Percentiles rank a stretch among this genome's conserved stretches.
These are phyloP conservation scores for Drosophila arizonae DNA, from an alignment of 1,140 invertebrate genomes.

Conservation along the genomic window DNA sequence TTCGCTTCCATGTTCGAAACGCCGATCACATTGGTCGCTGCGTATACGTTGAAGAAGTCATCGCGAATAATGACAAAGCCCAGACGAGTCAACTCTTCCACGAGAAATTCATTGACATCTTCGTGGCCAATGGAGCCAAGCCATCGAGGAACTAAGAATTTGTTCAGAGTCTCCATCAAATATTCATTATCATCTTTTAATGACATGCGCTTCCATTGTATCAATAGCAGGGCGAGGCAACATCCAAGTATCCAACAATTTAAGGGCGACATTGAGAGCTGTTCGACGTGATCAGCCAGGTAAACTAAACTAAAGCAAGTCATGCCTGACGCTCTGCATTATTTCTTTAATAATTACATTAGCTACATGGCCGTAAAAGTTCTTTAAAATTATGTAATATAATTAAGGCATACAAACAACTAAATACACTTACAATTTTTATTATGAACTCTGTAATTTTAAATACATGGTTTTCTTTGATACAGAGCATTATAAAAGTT, in stretches of 20 bases:
- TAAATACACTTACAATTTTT: conserved; percentile 30
- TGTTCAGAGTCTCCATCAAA: conserved; percentile 86
- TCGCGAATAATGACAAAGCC: conserved; percentile 1
- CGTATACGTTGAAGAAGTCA: neutral
- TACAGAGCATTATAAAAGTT: conserved; percentile 20
- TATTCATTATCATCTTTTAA: conserved; percentile 83
- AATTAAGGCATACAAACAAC: neutral
- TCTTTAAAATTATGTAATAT: too few relatives aligned
- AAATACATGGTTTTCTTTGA: conserved; percentile 12
- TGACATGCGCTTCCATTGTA: neutral
- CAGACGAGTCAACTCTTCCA: conserved; percentile 1
- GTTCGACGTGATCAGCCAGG: neutral
- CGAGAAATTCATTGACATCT: conserved; percentile 87
- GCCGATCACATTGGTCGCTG: conserved; percentile 18
- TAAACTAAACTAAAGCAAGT: neutral
- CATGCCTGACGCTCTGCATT: neutral
- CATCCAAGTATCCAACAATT: neutral
- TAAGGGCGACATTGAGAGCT: conserved; percentile 4
- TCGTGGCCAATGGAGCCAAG: conserved; percentile 87
- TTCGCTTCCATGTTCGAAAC: conserved; percentile 12
- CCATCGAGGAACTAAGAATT: conserved; percentile 88
- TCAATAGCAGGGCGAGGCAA: neutral
- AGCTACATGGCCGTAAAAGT: neutral
- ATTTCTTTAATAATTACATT: neutral
- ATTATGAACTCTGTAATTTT: conserved; percentile 27